These are phyloP conservation scores for Drosophila kanapiae DNA, from an alignment of 1,140 invertebrate species.

Conservation along the genomic window DNA sequence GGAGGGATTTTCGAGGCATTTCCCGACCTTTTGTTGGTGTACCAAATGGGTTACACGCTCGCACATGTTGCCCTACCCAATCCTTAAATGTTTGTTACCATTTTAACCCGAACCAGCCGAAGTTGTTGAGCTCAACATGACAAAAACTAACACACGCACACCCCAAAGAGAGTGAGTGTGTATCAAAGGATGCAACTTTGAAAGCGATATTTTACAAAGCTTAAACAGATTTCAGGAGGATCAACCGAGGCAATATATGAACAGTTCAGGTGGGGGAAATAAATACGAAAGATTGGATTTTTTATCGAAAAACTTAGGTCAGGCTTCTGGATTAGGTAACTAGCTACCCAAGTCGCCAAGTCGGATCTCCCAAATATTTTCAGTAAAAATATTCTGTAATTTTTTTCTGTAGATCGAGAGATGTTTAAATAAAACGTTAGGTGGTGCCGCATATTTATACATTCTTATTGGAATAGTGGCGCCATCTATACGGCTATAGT, in stretches of 20 bases:
- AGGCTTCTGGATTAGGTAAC: no score
- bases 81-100: slow-evolving; percentile 37
- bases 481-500: no score
- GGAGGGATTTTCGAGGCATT: slow-evolving; percentile 2
- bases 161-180: not conserved
- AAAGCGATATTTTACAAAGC: slow-evolving; percentile 5
- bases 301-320: no score
- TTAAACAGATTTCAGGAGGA: slow-evolving; percentile 41
- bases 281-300: no score
- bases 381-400: no score
- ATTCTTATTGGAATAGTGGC: no score
- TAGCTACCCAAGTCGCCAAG: no score
- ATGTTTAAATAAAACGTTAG: no score
- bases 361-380: no score
- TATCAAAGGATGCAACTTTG: slow-evolving; percentile 6
- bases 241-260: not conserved
- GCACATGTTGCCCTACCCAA: slow-evolving; percentile 57
- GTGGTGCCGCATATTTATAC: no score
- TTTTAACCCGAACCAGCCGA: slow-evolving; percentile 6
- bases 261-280: not conserved
- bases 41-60: slow-evolving; percentile 75
- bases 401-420: no score
- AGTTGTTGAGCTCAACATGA: slow-evolving; percentile 32
- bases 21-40: slow-evolving; percentile 57
- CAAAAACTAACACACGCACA: slow-evolving; percentile 44